These are phyloP conservation scores for Rhegmatorhina hoffmannsi DNA, from an alignment of 2,113 vertebrate species.

Conservation along the genomic window DNA sequence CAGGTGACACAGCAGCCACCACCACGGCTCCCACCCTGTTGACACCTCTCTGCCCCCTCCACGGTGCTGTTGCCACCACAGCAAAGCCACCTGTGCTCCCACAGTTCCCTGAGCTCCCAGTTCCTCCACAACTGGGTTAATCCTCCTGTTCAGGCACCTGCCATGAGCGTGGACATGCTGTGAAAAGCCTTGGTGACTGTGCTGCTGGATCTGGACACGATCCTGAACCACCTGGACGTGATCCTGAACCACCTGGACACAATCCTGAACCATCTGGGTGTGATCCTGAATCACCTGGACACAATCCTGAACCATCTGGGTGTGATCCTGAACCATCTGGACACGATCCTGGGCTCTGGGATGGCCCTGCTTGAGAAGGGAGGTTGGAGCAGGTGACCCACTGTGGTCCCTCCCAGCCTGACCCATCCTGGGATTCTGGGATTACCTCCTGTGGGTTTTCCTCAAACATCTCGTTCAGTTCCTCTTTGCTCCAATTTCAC, in stretches of 20 bases:
- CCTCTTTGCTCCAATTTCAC: not conserved
- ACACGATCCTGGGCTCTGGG: not conserved
- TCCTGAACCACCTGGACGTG: too few species aligned
- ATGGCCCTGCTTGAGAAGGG: not conserved
- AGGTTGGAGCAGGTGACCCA: not conserved
- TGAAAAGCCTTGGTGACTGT: rapidly evolving
- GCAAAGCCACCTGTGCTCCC: not conserved
- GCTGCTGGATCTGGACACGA: not conserved
- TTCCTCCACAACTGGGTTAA: not conserved
- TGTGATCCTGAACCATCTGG: not conserved
- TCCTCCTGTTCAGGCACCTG: not conserved
- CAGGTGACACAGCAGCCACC: not conserved
- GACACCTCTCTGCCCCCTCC: not conserved
- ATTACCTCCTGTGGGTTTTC: not conserved
- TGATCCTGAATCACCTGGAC: too few species aligned
- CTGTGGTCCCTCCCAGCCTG: not conserved
- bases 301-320: too few species aligned
- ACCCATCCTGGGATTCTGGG: not conserved
- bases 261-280: not conserved
- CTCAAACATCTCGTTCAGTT: not conserved
- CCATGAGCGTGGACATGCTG: not conserved
- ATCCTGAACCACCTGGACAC: too few species aligned
- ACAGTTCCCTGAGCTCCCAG: not conserved
- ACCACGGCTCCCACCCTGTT: not conserved
- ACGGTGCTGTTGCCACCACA: not conserved